A percentile compares a stretch with the other conserved stretches of the same genome.
phyloP scores from a whole-genome alignment of 2,113 vertebrate species.

The Ciconia stormi region DNA sequence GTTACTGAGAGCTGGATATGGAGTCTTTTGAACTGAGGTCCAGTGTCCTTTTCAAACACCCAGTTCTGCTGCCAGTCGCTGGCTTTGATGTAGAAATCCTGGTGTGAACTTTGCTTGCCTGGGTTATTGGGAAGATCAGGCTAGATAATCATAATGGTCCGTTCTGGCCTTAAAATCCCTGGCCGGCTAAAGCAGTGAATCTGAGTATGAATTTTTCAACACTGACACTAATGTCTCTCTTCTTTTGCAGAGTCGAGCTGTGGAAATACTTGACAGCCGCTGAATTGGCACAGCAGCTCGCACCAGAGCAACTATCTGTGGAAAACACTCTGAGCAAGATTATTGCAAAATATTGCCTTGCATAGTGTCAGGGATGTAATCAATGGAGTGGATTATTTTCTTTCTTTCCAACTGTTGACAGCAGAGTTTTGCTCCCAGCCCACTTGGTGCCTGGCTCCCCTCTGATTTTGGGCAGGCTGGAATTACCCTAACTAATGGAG shows the following conservation, averaged over 20 bases:
- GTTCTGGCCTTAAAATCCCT: background rate
- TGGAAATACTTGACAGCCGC: background rate
- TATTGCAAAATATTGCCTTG: background rate
- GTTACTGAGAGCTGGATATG: background rate
- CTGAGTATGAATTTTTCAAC: background rate
- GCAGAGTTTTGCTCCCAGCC: background rate
- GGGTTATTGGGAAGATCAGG: background rate
- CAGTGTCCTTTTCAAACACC: background rate
- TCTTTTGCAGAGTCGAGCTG: background rate
- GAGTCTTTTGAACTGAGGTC: background rate
- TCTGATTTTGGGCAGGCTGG: background rate
- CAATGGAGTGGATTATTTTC: background rate
- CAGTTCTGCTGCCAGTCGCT: background rate
- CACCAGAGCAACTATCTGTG: background rate
- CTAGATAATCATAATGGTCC: background rate
- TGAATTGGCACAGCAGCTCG: background rate
- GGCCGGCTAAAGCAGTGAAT: background rate
- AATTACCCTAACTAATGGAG: background rate
- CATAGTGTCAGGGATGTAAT: accelerated
- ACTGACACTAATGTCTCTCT: background rate
- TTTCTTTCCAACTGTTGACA: background rate
- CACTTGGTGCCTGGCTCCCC: background rate
- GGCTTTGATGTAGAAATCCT: slow-evolving; percentile 21
- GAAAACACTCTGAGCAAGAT: background rate
- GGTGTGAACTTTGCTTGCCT: background rate